Percentiles rank a stretch among this genome's conserved stretches.
Evolutionary conservation across 2,113 vertebrate genomes (phyloP).

Genomic region (Leucopsar rothschildi): DNA sequence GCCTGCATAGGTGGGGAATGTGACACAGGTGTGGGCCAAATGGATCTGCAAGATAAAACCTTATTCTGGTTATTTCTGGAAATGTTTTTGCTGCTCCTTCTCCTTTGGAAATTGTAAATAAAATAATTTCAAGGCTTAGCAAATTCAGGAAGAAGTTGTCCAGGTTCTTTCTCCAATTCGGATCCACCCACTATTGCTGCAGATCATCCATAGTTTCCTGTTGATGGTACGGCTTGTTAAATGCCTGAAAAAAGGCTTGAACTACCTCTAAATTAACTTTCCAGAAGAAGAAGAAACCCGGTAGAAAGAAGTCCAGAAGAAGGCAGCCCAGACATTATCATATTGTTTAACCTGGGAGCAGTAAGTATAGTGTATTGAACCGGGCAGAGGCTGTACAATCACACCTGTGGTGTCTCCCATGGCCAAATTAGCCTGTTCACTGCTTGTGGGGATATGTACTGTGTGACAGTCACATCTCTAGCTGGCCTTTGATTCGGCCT

Average conservation of each 20-base stretch:
- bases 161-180: background rate
- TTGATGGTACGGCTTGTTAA: background rate
- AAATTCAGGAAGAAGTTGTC: background rate
- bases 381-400: background rate
- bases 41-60: background rate
- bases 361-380: background rate
- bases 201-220: background rate
- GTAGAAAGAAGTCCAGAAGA: background rate
- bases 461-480: background rate
- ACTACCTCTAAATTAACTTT: background rate
- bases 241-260: background rate
- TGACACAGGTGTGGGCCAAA: background rate
- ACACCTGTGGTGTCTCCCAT: background rate
- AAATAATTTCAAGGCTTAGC: background rate
- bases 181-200: background rate
- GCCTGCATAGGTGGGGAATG: background rate
- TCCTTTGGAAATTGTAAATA: background rate
- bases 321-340: accelerated
- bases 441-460: background rate
- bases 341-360: background rate
- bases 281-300: background rate
- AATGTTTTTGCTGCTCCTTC: background rate
- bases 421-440: background rate
- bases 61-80: background rate
- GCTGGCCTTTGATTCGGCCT: background rate